Evolutionary conservation across 2,113 vertebrate genomes (phyloP).

Genomic region (Rhabdomys dilectus): DNA sequence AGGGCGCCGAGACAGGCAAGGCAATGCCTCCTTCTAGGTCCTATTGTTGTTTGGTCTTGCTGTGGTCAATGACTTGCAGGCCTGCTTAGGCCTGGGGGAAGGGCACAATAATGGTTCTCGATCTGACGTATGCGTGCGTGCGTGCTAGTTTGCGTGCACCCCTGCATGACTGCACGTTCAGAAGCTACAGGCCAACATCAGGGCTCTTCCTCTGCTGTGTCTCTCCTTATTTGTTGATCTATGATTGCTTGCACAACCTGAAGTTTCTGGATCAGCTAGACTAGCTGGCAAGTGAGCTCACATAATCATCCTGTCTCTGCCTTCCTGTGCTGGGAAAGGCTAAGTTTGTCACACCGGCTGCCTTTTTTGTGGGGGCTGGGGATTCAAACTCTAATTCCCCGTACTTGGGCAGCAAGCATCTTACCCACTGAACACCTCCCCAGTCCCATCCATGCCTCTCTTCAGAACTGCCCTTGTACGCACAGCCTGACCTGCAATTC

Average conservation of each 20-base stretch:
- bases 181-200: background rate
- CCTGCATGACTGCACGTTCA: too few species aligned
- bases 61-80: too few species aligned
- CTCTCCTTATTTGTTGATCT: background rate
- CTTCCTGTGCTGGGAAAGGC: background rate
- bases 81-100: too few species aligned
- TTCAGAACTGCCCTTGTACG: background rate
- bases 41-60: too few species aligned
- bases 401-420: background rate
- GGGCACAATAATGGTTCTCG: too few species aligned
- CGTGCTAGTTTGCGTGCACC: rapidly evolving
- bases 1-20: too few species aligned
- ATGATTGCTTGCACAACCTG: too few species aligned
- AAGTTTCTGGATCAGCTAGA: background rate
- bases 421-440: background rate
- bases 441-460: background rate
- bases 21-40: too few species aligned
- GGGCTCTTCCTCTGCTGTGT: background rate
- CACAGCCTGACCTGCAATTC: background rate
- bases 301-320: background rate
- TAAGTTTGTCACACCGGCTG: background rate
- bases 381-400: background rate
- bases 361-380: background rate
- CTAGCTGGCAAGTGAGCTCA: background rate
- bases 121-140: background rate